Percentiles rank a stretch among this genome's conserved stretches.
Evolutionary conservation across 2,113 vertebrate genomes (phyloP).

Genomic region (Bubo scandiacus): DNA sequence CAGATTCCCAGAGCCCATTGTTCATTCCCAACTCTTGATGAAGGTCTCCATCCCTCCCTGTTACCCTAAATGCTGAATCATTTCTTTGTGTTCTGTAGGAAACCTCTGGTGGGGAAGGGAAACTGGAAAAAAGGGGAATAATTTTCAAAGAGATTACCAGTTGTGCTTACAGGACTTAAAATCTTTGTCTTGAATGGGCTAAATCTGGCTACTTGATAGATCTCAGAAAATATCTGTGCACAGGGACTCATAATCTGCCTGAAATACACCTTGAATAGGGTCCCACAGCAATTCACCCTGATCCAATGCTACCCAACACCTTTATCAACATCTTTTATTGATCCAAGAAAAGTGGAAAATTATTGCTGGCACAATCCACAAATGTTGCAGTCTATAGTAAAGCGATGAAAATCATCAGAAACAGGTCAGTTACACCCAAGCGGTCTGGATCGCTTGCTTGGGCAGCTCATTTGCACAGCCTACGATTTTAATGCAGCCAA

Average conservation of each 20-base stretch:
- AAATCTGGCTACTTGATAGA: not conserved
- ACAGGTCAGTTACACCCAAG: not conserved
- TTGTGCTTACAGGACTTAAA: not conserved
- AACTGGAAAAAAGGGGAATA: not conserved
- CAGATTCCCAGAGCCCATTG: not conserved
- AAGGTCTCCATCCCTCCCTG: not conserved
- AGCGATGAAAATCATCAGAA: not conserved
- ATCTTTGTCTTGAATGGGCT: not conserved
- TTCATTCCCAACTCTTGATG: not conserved
- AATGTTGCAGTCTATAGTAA: not conserved
- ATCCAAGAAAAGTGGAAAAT: slow-evolving; percentile 2
- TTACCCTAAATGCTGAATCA: not conserved
- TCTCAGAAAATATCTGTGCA: not conserved
- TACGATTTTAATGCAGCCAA: not conserved
- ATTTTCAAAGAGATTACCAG: not conserved
- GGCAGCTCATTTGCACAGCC: not conserved
- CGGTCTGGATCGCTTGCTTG: not conserved
- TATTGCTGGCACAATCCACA: not conserved
- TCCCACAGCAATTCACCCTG: not conserved
- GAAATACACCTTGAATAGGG: not conserved
- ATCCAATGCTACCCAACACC: not conserved
- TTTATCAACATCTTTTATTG: not conserved
- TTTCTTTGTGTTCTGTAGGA: not conserved
- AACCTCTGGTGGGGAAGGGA: not conserved
- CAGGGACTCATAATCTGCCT: not conserved